Percentiles rank a stretch among this genome's conserved stretches.
These are phyloP conservation scores for Bursaphelenchus okinawaensis DNA, from an alignment of 2,888 invertebrate genomes.

Conservation along the genomic window DNA sequence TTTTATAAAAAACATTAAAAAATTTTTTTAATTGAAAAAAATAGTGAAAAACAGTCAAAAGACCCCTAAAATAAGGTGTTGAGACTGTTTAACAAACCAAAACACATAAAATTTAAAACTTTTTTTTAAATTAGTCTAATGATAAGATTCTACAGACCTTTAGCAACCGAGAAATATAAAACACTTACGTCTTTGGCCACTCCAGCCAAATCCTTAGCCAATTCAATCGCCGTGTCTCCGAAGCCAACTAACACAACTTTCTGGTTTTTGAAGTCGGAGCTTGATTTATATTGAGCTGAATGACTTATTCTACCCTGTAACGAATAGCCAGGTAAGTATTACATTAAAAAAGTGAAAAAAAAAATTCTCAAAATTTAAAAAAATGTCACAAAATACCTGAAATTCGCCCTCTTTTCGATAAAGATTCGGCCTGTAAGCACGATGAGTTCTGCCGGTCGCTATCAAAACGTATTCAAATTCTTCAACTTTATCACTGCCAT, in stretches of 20 bases:
- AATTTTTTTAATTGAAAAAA: not conserved
- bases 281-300: conserved; percentile 32
- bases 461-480: conserved; percentile 12
- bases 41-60: no score
- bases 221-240: conserved; percentile 60
- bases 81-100: not conserved
- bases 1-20: not conserved
- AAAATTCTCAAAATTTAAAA: no score
- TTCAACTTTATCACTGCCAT: no score
- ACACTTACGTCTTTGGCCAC: conserved; percentile 32
- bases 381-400: conserved; percentile 14
- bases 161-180: no score
- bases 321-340: conserved; percentile 26
- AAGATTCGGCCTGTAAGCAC: conserved; percentile 55
- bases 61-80: conserved; percentile 9
- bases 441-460: conserved; percentile 60
- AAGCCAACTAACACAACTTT: conserved; percentile 59
- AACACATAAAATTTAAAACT: no score
- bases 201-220: conserved; percentile 58
- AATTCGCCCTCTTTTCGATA: conserved; percentile 56
- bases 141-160: no score
- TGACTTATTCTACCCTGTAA: conserved; percentile 39
- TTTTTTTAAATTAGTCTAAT: conserved; percentile 8
- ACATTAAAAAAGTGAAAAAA: not conserved
- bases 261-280: conserved; percentile 50